phyloP scores from a whole-genome alignment of 2,797 vertebrate species.

The Argentina silus region DNA sequence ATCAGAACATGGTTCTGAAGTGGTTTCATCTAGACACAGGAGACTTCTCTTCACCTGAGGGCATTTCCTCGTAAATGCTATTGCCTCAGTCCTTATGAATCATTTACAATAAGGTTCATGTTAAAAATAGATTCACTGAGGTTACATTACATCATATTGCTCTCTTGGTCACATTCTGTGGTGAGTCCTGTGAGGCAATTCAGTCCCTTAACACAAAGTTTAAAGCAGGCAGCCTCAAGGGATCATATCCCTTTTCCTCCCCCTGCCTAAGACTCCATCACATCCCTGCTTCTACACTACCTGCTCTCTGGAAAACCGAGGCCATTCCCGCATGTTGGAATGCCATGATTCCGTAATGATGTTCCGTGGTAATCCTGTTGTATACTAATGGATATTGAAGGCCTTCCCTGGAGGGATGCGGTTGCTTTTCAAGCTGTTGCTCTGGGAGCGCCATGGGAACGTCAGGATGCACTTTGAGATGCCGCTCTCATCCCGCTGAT shows the following conservation, averaged over 20 bases:
- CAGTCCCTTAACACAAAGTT: not conserved
- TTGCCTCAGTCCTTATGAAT: not conserved
- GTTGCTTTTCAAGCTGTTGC: not conserved
- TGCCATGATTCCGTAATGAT: not conserved
- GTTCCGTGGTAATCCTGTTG: conserved; percentile 9
- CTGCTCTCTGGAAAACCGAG: not conserved
- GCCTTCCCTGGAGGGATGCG: conserved; percentile 1
- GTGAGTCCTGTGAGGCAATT: not conserved
- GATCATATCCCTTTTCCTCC: not conserved
- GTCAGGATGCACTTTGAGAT: conserved; percentile 14
- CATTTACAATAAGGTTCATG: not conserved
- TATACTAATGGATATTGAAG: conserved; percentile 9
- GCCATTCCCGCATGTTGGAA: not conserved
- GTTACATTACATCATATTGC: not conserved
- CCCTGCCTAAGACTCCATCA: not conserved
- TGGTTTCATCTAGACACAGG: not conserved
- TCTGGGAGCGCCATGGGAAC: conserved; percentile 6
- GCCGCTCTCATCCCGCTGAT: not conserved
- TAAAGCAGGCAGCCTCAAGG: not conserved
- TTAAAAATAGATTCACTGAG: not conserved
- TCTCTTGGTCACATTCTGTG: not conserved
- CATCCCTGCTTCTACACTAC: not conserved
- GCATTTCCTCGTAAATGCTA: not conserved
- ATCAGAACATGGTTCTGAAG: not conserved
- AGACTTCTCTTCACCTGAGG: not conserved